These are phyloP conservation scores for Champsocephalus esox DNA, from an alignment of 2,797 vertebrate genomes.

Conservation along the genomic window DNA sequence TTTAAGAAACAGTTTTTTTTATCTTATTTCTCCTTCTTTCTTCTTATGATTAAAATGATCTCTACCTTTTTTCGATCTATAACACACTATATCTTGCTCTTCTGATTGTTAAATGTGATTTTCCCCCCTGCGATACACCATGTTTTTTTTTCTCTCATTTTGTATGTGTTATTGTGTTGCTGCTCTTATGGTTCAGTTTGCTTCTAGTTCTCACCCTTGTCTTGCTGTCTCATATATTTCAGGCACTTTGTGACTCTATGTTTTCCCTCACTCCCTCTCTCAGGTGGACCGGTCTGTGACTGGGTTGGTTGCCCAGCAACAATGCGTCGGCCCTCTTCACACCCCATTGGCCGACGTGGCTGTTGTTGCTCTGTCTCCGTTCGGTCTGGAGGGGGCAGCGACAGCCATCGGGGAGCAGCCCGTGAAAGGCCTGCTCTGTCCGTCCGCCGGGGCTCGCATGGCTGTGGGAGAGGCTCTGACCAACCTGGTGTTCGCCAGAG, in stretches of 20 bases:
- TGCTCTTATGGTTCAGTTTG: too few relatives aligned
- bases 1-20: too few relatives aligned
- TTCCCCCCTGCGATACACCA: too few relatives aligned
- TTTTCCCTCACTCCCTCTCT: background rate
- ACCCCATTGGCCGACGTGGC: slow-evolving; percentile 93
- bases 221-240: too few relatives aligned
- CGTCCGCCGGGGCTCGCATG: slow-evolving; percentile 90
- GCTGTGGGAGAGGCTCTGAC: slow-evolving; percentile 93
- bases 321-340: slow-evolving; percentile 95
- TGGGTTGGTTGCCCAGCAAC: slow-evolving; percentile 95
- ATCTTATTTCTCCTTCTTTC: too few relatives aligned
- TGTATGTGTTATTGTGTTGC: too few relatives aligned
- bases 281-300: slow-evolving; percentile 96
- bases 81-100: too few relatives aligned
- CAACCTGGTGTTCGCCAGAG: slow-evolving; percentile 91
- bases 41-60: too few relatives aligned
- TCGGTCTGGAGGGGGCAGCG: slow-evolving; percentile 88
- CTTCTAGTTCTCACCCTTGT: too few relatives aligned
- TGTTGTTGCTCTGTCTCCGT: slow-evolving; percentile 91
- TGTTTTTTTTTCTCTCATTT: too few relatives aligned
- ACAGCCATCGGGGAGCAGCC: slow-evolving; percentile 95
- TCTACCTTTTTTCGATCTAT: too few relatives aligned
- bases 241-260: background rate
- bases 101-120: too few relatives aligned
- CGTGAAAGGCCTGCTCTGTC: slow-evolving; percentile 91